These are phyloP conservation scores for Morus bassanus DNA, from an alignment of 2,797 vertebrate genomes.

Conservation along the genomic window DNA sequence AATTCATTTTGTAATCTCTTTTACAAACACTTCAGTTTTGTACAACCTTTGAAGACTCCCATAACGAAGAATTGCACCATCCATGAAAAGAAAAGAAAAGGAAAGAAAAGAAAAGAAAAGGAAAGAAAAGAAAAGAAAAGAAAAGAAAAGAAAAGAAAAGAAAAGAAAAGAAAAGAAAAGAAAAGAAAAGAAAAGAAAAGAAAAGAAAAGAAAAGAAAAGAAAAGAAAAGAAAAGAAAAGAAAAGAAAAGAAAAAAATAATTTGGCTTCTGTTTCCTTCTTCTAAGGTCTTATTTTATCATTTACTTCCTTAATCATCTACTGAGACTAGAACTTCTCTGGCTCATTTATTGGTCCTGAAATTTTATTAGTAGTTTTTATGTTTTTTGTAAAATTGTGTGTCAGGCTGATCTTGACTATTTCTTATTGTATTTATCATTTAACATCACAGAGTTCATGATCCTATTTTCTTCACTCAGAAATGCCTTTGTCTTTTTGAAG, in stretches of 20 bases:
- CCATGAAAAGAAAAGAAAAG: too few relatives aligned
- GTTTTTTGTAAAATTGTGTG: background rate
- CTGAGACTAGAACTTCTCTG: background rate
- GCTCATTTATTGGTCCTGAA: background rate
- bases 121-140: too few relatives aligned
- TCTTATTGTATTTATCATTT: background rate
- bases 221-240: too few relatives aligned
- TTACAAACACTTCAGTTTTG: background rate
- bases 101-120: too few relatives aligned
- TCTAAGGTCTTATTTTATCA: background rate
- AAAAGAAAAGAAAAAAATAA: accelerated
- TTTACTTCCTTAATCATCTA: background rate
- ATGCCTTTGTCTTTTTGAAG: background rate
- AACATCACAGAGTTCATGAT: background rate
- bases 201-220: too few relatives aligned
- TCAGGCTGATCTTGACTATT: background rate
- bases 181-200: too few relatives aligned
- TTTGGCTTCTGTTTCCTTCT: background rate
- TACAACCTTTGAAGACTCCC: background rate
- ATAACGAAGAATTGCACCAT: background rate
- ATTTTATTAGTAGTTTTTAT: background rate
- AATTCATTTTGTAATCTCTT: background rate
- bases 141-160: too few relatives aligned
- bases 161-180: too few relatives aligned
- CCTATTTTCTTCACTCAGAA: background rate